Evolutionary conservation across 2,888 invertebrate genomes (phyloP).

Genomic region (Thera britannica): DNA sequence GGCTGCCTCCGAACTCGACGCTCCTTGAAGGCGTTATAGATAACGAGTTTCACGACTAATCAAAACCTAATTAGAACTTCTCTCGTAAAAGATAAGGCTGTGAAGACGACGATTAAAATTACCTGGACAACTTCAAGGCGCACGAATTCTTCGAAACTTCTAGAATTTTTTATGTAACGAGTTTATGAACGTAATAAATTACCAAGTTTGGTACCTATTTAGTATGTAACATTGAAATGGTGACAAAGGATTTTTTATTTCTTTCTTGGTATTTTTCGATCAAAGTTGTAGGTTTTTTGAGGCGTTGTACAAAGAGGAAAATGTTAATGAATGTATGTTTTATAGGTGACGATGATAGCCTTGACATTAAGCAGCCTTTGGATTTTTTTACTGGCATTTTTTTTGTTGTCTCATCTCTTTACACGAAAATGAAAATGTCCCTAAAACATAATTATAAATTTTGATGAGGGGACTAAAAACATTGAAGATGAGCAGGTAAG

Average conservation of each 20-base stretch:
- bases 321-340: too few species aligned
- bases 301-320: too few species aligned
- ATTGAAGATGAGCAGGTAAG: too few species aligned
- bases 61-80: conserved; percentile 47
- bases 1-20: conserved; percentile 86
- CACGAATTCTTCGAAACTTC: conserved; percentile 22
- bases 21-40: conserved; percentile 69
- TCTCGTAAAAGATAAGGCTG: conserved; percentile 42
- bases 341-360: too few species aligned
- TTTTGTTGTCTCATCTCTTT: too few species aligned
- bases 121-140: conserved; percentile 37
- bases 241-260: background rate
- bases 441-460: too few species aligned
- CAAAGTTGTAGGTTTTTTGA: too few species aligned
- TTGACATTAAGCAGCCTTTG: too few species aligned
- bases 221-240: conserved; percentile 7
- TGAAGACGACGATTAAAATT: conserved; percentile 39
- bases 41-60: conserved; percentile 47
- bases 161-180: conserved; percentile 17
- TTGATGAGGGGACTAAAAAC: too few species aligned
- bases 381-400: too few species aligned
- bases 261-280: background rate
- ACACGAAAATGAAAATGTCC: too few species aligned
- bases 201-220: background rate
- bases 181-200: conserved; percentile 20